Evolutionary conservation across 1,140 invertebrate genomes (phyloP).

Genomic region (Penaeus japonicus): DNA sequence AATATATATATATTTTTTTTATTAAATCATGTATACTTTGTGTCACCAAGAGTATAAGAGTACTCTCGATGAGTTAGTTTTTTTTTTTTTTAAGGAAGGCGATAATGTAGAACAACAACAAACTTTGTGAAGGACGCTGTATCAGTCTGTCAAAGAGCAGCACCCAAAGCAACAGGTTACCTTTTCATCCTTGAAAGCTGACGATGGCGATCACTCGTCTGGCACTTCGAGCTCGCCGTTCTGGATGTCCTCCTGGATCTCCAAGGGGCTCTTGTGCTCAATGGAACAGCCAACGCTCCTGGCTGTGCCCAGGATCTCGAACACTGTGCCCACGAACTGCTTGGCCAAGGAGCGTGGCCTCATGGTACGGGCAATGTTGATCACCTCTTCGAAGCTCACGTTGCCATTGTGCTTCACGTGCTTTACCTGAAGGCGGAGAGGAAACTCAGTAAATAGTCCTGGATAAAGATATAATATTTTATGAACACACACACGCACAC

Average conservation of each 20-base stretch:
- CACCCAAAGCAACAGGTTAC: neutral
- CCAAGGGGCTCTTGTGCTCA: conserved; percentile 65
- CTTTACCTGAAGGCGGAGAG: conserved; percentile 49
- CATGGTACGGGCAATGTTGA: conserved; percentile 92
- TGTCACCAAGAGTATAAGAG: no score
- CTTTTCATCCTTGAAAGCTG: neutral
- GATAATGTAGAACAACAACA: neutral
- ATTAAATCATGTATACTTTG: no score
- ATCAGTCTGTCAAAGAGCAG: neutral
- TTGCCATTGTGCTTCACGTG: conserved; percentile 98
- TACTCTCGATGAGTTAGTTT: no score
- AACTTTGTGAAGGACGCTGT: neutral
- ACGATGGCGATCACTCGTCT: conserved; percentile 71
- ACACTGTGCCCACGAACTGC: conserved; percentile 88
- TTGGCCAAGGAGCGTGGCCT: conserved; percentile 93
- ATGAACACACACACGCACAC: no score
- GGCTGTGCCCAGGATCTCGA: conserved; percentile 96
- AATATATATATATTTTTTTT: no score
- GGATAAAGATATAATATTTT: no score
- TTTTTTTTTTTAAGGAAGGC: no score
- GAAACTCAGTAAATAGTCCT: neutral
- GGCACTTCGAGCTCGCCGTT: conserved; percentile 84
- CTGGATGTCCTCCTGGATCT: conserved; percentile 71
- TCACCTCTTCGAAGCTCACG: conserved; percentile 90
- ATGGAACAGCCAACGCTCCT: conserved; percentile 86